Evolutionary conservation across 2,113 vertebrate species (phyloP).

Genomic region (Charina bottae): DNA sequence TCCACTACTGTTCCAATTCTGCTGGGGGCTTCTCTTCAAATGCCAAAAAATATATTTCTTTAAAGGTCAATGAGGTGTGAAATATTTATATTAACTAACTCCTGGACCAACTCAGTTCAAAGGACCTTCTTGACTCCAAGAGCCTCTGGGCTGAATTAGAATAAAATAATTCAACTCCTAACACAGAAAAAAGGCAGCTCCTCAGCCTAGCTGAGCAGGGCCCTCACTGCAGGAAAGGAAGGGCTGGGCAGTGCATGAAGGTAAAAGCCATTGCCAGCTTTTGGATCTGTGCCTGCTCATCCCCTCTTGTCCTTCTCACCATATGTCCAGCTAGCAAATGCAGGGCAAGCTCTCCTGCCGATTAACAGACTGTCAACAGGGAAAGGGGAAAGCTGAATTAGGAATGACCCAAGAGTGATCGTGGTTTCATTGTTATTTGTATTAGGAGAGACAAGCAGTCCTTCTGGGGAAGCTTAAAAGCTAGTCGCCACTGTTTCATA

Average conservation of each 20-base stretch:
- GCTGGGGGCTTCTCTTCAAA: slow-evolving; percentile 32
- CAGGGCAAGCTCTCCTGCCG: slow-evolving; percentile 3
- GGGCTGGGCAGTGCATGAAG: neutral
- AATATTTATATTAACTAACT: slow-evolving; percentile 32
- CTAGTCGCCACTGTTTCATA: too few species aligned
- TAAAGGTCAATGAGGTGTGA: neutral
- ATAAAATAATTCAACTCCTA: slow-evolving; percentile 7
- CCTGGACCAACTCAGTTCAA: slow-evolving; percentile 26
- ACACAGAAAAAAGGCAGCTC: neutral
- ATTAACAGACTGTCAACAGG: neutral
- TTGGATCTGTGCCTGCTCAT: neutral
- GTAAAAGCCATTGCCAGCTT: neutral
- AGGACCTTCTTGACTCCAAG: neutral
- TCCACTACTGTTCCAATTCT: slow-evolving; percentile 21
- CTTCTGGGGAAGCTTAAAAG: neutral
- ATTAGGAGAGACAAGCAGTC: neutral
- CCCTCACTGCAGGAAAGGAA: neutral
- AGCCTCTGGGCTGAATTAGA: neutral
- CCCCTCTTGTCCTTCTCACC: neutral
- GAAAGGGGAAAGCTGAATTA: slow-evolving; percentile 4
- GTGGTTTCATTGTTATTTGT: neutral
- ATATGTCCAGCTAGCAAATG: neutral
- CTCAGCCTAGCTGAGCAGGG: accelerated
- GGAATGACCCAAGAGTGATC: neutral
- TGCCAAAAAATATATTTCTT: slow-evolving; percentile 44